A percentile compares a stretch with the other conserved stretches of the same genome.
Conservation (phyloP, 2,113 vertebrate species). For the Dipodomys stephensi region DNA sequence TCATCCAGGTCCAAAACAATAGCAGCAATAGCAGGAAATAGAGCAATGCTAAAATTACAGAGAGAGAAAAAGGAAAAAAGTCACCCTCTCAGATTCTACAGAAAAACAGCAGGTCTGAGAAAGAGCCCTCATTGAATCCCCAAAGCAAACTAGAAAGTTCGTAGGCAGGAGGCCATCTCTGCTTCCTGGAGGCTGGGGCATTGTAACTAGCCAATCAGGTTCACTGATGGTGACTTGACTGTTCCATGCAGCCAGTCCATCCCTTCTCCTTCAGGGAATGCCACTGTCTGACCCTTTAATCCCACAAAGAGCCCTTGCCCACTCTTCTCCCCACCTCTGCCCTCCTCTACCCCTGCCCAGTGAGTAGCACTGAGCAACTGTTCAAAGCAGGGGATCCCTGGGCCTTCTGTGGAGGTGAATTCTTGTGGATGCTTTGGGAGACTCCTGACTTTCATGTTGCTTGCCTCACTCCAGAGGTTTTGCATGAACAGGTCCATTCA, state of each 20-base stretch:
- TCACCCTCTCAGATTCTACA: neutral
- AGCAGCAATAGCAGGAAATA: neutral
- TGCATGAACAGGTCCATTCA: constrained; percentile 46
- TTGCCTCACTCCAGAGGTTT: neutral
- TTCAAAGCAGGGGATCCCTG: accelerated
- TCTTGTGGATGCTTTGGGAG: neutral
- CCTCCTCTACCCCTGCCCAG: neutral
- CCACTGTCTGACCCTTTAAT: neutral
- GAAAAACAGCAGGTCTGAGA: neutral
- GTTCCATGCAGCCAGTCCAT: neutral
- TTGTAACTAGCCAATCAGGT: neutral
- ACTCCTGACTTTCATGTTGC: neutral
- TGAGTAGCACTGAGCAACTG: no score
- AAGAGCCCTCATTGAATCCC: neutral
- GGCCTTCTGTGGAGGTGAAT: neutral
- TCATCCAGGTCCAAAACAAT: neutral
- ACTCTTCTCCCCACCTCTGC: neutral
- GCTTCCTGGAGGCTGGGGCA: neutral
- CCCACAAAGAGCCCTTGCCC: neutral
- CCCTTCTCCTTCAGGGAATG: neutral
- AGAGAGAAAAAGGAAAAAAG: neutral
- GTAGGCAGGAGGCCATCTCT: neutral
- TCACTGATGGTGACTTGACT: neutral
- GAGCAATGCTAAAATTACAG: neutral
- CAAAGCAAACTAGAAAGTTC: neutral